Conservation (phyloP, 30 jellyfish, hydroid and myxozoan genomes). For the Aurelia aurita region DNA sequence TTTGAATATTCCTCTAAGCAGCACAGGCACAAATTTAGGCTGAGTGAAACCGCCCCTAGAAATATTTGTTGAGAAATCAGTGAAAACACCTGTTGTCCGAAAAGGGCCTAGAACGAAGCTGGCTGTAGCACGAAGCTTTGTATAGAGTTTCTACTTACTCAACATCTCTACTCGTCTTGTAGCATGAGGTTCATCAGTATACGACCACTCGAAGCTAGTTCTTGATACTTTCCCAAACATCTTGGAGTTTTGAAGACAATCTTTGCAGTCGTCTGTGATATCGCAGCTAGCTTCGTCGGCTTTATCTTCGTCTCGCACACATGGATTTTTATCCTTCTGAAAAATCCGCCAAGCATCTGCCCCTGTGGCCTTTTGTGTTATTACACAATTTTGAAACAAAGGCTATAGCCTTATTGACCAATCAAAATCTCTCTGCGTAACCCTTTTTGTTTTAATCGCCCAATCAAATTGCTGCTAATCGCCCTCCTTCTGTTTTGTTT, state of each 20-base stretch:
- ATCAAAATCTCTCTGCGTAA: background rate
- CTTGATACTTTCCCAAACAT: constrained; percentile 94
- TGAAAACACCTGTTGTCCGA: constrained; percentile 20
- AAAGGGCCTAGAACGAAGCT: background rate
- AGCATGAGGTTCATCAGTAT: constrained; percentile 92
- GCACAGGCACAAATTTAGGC: too few relatives aligned
- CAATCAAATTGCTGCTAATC: too few relatives aligned
- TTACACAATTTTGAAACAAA: too few relatives aligned
- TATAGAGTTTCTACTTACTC: constrained; percentile 47
- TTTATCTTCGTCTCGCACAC: background rate
- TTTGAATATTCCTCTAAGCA: too few relatives aligned
- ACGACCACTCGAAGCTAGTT: constrained; percentile 82
- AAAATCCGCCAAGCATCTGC: constrained; percentile 53
- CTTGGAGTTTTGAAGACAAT: background rate
- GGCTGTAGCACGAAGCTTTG: too few relatives aligned
- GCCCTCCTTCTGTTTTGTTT: too few relatives aligned
- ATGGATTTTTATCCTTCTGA: constrained; percentile 17
- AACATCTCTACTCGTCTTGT: constrained; percentile 88
- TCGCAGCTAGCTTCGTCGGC: too few relatives aligned
- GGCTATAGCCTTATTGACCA: background rate
- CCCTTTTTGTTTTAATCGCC: too few relatives aligned
- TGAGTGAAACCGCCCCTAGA: too few relatives aligned
- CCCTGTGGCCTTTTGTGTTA: background rate
- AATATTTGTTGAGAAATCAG: too few relatives aligned
- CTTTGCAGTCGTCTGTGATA: background rate